Base-by-base conservation (phyloP, 2,797 vertebrate genomes). In the Luscinia megarhynchos region DNA sequence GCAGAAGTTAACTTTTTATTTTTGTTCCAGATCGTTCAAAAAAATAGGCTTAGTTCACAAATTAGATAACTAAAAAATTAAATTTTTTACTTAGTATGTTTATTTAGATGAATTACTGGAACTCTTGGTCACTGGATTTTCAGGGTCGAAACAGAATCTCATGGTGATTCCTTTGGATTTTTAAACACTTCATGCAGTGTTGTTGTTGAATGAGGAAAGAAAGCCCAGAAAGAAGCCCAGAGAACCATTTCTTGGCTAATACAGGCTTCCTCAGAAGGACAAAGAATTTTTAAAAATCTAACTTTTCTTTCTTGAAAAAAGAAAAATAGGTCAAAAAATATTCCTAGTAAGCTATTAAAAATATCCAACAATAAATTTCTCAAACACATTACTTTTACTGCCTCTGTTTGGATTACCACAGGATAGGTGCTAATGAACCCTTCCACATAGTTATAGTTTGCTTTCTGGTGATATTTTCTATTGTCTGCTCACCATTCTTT, bases 141-240 rank as follows among this genome's bases (percentile, higher is more conserved):
- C 51, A 54, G 26, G 10, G 67, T 32, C 36, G 69, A 46, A 45
- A 69, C 22, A 75, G 29, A 61, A 84, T 41, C 12, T 64, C 22
- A 23, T 9, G 6, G 92, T 20, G 54, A 43, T 57, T 59, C 26
- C 38, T 87, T 69, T 0, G 3, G 22, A 32, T 58, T 92, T 78
- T 75, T 70, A 79, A 82, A 34, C 4, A 58, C 1, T 70, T 90
- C 11, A 27, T 55, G 7, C 5, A 66, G 2, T 64, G 64, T 64
- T 0, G 0, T 29, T 62, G 15, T 54, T 87, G 40, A 87, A 32
- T 1, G 0, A 43, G 10, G 15, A 63, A 94, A 58, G 23, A 48
- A 87, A 74, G 6, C 5, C 6, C 14, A 69, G 15, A 66, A 92
- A 38, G 24, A 64, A 92, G 10, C 10, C 5, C 10, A 53, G 23